phyloP scores from a whole-genome alignment of 2,113 vertebrate genomes.

The Python bivittatus region DNA sequence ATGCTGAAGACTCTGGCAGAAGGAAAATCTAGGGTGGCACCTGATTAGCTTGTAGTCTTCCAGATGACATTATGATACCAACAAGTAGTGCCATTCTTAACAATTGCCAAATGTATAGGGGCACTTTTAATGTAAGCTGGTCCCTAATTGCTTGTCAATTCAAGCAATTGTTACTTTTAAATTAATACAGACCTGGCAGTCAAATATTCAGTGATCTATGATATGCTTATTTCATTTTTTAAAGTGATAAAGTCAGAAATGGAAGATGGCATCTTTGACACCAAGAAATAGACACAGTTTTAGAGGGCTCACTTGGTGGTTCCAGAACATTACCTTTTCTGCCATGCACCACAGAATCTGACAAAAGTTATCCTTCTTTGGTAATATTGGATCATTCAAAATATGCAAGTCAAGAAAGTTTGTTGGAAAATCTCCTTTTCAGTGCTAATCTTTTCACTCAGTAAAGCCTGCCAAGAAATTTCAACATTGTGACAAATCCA shows the following conservation, averaged over 20 bases:
- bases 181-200: not conserved
- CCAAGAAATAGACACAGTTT: not conserved
- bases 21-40: not conserved
- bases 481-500: constrained; percentile 32
- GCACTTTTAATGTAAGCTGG: not conserved
- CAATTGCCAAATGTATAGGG: not conserved
- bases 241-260: not conserved
- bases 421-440: not conserved
- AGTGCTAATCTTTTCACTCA: not conserved
- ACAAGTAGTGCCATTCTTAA: not conserved
- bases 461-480: constrained; percentile 43
- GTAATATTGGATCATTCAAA: not conserved
- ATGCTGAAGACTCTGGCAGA: not conserved
- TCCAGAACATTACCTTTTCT: not conserved
- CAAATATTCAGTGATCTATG: not conserved
- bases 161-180: not conserved
- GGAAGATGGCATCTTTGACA: not conserved
- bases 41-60: not conserved
- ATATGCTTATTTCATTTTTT: not conserved
- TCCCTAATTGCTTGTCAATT: not conserved
- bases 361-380: constrained; percentile 4
- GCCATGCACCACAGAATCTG: not conserved
- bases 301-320: not conserved
- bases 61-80: not conserved
- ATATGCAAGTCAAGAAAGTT: constrained; percentile 28